Percentiles rank a stretch among this genome's conserved stretches.
phyloP scores from a whole-genome alignment of 2,888 invertebrate species.

The Hymenopus coronatus region DNA sequence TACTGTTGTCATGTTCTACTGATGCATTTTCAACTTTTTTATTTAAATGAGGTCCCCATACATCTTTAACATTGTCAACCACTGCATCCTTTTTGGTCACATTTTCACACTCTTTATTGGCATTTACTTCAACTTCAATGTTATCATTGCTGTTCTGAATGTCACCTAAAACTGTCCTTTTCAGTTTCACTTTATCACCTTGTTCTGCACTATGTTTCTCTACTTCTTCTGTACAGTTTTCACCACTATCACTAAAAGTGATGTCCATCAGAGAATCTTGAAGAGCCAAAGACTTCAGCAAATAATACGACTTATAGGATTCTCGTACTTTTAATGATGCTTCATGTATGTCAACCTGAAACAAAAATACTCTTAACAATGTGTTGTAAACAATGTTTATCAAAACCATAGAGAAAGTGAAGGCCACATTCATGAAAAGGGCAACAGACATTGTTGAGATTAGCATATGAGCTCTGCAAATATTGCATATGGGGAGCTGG shows the following conservation, averaged over 20 bases:
- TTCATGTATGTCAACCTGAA: conserved; percentile 73
- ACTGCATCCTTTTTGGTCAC: conserved; percentile 23
- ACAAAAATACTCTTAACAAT: conserved; percentile 32
- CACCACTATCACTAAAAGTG: conserved; percentile 44
- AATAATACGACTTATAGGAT: conserved; percentile 80
- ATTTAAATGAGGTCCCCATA: conserved; percentile 53
- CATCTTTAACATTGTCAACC: conserved; percentile 33
- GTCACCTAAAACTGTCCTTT: conserved; percentile 21
- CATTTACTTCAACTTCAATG: background rate
- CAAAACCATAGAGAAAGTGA: no score
- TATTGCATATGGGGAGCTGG: no score
- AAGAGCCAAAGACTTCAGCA: conserved; percentile 70
- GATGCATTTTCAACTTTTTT: conserved; percentile 41
- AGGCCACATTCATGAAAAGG: no score
- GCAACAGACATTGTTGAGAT: no score
- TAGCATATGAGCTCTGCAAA: no score
- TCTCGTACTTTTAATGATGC: conserved; percentile 70
- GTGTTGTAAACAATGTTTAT: no score
- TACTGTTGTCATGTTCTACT: conserved; percentile 24
- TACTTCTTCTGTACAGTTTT: conserved; percentile 28
- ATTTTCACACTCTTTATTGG: background rate
- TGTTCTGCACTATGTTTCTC: background rate
- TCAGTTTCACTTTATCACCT: conserved; percentile 1
- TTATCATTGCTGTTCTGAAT: conserved; percentile 1
- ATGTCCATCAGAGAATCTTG: conserved; percentile 67